Percentiles rank a stretch among this genome's conserved stretches.
phyloP scores from a whole-genome alignment of 2,797 vertebrate genomes.

The Thalassophryne amazonica region DNA sequence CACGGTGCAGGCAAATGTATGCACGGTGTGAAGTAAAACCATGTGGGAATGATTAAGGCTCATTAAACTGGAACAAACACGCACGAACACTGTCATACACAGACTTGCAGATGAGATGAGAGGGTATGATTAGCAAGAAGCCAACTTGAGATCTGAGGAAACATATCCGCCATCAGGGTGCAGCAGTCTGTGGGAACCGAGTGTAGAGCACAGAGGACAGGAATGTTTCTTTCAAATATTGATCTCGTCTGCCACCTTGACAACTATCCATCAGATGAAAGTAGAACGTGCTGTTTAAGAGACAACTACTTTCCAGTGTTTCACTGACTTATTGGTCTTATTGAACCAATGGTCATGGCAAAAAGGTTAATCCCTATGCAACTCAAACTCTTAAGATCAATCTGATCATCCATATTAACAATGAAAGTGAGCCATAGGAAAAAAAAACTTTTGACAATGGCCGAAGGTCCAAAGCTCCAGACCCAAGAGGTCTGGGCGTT shows the following conservation, averaged over 20 bases:
- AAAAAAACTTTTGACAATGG: too few species aligned
- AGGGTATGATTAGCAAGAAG: slow-evolving; percentile 51
- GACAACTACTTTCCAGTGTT: not conserved
- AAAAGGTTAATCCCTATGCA: too few species aligned
- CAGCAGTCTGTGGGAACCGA: slow-evolving; percentile 53
- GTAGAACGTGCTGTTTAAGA: not conserved
- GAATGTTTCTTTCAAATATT: slow-evolving; percentile 51
- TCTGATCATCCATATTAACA: too few species aligned
- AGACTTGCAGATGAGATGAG: slow-evolving; percentile 36
- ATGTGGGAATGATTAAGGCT: slow-evolving; percentile 61
- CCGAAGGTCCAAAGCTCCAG: too few species aligned
- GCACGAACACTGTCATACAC: slow-evolving; percentile 14
- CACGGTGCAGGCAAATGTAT: slow-evolving; percentile 29
- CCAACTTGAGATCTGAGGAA: slow-evolving; percentile 58
- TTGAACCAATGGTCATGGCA: too few species aligned
- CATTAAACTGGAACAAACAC: slow-evolving; percentile 49
- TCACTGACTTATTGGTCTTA: too few species aligned
- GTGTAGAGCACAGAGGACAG: slow-evolving; percentile 41
- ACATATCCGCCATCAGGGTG: slow-evolving; percentile 43
- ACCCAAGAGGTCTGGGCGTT: too few species aligned
- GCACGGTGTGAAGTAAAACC: slow-evolving; percentile 53
- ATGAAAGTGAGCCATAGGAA: too few species aligned
- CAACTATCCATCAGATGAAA: slow-evolving; percentile 31
- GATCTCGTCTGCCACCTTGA: slow-evolving; percentile 35
- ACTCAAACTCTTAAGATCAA: too few species aligned